A percentile compares a stretch with the other conserved stretches of the same genome.
These are phyloP conservation scores for Chrysopilus asiliformis DNA, from an alignment of 2,888 invertebrate genomes.

Conservation along the genomic window DNA sequence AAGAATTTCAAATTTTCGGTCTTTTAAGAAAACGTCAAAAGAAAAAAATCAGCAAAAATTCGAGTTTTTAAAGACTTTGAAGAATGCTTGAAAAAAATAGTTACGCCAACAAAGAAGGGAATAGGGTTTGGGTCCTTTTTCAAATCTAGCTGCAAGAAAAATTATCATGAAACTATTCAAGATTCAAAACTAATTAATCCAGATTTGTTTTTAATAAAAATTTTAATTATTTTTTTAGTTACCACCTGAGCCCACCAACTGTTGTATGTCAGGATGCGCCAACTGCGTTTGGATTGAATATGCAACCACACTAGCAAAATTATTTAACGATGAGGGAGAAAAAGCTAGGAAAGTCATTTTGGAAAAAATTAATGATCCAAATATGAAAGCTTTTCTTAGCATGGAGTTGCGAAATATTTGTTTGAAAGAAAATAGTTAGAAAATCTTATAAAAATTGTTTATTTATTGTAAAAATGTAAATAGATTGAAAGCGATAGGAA, in stretches of 20 bases:
- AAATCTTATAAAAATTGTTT: too few relatives aligned
- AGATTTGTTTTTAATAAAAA: too few relatives aligned
- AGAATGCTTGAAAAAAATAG: too few relatives aligned
- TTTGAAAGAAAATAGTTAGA: background rate
- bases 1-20: too few relatives aligned
- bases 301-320: slow-evolving; percentile 59
- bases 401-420: slow-evolving; percentile 53
- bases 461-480: too few relatives aligned
- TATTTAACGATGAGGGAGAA: slow-evolving; percentile 52
- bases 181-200: background rate
- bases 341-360: slow-evolving; percentile 56
- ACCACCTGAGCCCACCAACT: slow-evolving; percentile 54
- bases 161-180: background rate
- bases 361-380: slow-evolving; percentile 63
- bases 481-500: too few relatives aligned
- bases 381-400: slow-evolving; percentile 66
- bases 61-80: too few relatives aligned
- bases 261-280: slow-evolving; percentile 84
- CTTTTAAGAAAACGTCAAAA: too few relatives aligned
- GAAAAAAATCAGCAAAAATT: too few relatives aligned
- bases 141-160: background rate
- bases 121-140: too few relatives aligned
- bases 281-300: slow-evolving; percentile 91
- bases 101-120: too few relatives aligned
- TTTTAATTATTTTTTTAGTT: slow-evolving; percentile 20